A percentile compares a stretch with the other conserved stretches of the same genome.
These are phyloP conservation scores for Alentia gelatinosa DNA, from an alignment of 2,888 invertebrate species.

Conservation along the genomic window DNA sequence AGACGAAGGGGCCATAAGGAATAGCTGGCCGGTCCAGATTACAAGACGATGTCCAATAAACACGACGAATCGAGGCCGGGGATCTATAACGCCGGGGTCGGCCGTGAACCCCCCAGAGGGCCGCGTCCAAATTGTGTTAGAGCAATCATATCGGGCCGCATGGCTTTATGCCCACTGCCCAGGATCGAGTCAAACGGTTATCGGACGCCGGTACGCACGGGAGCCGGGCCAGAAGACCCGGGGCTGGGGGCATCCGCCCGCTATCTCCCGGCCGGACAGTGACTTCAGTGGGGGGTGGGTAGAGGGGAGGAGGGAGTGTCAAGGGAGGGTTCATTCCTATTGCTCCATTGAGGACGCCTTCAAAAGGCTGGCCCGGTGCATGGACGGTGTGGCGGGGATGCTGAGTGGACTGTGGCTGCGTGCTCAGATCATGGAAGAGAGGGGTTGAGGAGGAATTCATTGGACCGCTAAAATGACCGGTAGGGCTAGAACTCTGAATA, in stretches of 20 bases:
- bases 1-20: background rate
- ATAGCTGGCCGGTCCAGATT: constrained; percentile 16
- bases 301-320: background rate
- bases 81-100: constrained; percentile 5
- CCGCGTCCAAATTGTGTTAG: constrained; percentile 38
- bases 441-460: no score
- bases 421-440: background rate
- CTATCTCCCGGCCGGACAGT: no score
- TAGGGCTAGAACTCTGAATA: no score
- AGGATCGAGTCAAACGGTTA: constrained; percentile 18
- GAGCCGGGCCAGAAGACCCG: background rate
- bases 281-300: background rate
- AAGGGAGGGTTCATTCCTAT: constrained; percentile 2
- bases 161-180: background rate
- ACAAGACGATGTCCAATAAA: constrained; percentile 44
- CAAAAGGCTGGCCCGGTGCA: background rate
- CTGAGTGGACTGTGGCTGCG: background rate
- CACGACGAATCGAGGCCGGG: background rate
- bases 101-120: background rate
- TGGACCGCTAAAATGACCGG: no score
- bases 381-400: background rate
- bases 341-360: constrained; percentile 14
- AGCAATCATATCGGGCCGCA: background rate
- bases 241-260: background rate
- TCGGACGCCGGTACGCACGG: background rate